These are phyloP conservation scores for Ammodytes marinus DNA, from an alignment of 2,113 vertebrate genomes.

Conservation along the genomic window DNA sequence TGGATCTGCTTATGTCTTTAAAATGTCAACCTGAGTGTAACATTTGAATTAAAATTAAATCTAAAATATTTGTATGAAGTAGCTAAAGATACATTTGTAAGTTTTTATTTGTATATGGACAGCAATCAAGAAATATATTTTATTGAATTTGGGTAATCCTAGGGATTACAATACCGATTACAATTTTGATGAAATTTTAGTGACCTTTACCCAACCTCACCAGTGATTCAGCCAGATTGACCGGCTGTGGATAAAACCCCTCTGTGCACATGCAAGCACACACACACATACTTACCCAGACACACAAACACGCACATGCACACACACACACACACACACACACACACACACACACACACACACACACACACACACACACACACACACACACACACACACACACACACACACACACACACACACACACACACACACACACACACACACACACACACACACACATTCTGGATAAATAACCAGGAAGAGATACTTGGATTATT, in stretches of 20 bases:
- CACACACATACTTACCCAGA: conserved; percentile 15
- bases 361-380: background rate
- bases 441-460: background rate
- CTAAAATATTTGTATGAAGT: background rate
- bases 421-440: background rate
- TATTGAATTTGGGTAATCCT: conserved; percentile 51
- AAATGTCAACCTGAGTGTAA: background rate
- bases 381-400: background rate
- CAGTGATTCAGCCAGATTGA: conserved; percentile 16
- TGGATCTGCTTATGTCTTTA: background rate
- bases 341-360: background rate
- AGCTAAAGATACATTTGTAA: too few species aligned
- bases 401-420: too few species aligned
- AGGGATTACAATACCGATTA: conserved; percentile 60
- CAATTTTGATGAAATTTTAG: conserved; percentile 66
- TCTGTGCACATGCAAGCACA: background rate
- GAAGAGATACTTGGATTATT: conserved; percentile 36
- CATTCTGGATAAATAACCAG: conserved; percentile 27
- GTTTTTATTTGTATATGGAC: background rate
- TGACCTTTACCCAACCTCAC: conserved; percentile 20
- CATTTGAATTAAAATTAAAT: background rate
- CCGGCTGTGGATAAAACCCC: conserved; percentile 38
- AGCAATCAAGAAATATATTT: conserved; percentile 39
- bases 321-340: background rate
- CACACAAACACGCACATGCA: conserved; percentile 1